phyloP scores from a whole-genome alignment of 2,888 invertebrate genomes.

The Steinernema hermaphroditum region DNA sequence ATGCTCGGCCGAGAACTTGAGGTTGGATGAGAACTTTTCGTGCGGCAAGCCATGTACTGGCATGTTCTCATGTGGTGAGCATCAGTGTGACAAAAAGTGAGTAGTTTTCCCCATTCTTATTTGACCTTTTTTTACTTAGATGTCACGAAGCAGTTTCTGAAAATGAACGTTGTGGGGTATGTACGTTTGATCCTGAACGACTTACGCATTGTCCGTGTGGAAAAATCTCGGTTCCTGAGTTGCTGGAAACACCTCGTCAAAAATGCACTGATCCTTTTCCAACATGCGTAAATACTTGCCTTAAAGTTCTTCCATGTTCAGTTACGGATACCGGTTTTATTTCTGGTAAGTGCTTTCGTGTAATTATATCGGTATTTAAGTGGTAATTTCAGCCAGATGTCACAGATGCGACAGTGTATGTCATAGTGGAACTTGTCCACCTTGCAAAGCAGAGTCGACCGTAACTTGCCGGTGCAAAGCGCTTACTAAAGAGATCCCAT shows the following conservation, averaged over 20 bases:
- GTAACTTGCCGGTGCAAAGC: constrained; percentile 84
- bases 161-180: constrained; percentile 74
- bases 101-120: background rate
- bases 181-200: constrained; percentile 72
- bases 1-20: constrained; percentile 70
- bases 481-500: constrained; percentile 73
- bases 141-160: constrained; percentile 68
- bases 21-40: constrained; percentile 68
- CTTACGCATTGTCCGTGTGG: constrained; percentile 80
- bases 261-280: constrained; percentile 82
- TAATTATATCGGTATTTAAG: background rate
- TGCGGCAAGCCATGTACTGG: constrained; percentile 54
- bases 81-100: constrained; percentile 75
- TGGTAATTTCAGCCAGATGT: constrained; percentile 68
- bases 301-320: constrained; percentile 74
- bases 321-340: constrained; percentile 17
- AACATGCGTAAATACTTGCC: constrained; percentile 77
- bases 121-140: background rate
- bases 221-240: constrained; percentile 71
- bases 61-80: constrained; percentile 70
- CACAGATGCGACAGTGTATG: constrained; percentile 76
- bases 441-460: constrained; percentile 77
- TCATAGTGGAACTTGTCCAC: constrained; percentile 78
- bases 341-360: background rate
- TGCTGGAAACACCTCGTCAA: constrained; percentile 69